A percentile compares a stretch with the other conserved stretches of the same genome.
Conservation (phyloP, 2,888 invertebrate genomes). For the Laothoe populi region DNA sequence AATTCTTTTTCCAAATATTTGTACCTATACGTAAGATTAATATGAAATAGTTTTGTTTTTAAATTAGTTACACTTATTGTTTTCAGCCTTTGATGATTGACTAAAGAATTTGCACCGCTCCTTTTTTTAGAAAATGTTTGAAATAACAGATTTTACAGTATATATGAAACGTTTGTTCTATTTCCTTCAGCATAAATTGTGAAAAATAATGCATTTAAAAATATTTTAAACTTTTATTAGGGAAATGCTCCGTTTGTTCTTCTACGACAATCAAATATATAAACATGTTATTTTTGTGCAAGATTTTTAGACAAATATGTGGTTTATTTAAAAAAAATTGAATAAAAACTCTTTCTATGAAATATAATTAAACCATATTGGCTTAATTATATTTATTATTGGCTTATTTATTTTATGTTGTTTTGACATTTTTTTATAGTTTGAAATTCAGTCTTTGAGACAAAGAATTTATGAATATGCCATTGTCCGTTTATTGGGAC, state of each 20-base stretch:
- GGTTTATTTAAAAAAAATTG: neutral
- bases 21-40: too few species aligned
- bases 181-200: neutral
- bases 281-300: constrained; percentile 1
- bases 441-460: too few species aligned
- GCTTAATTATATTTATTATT: neutral
- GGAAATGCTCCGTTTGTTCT: neutral
- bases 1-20: too few species aligned
- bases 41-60: too few species aligned
- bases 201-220: neutral
- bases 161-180: neutral
- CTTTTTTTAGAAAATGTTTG: neutral
- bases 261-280: neutral
- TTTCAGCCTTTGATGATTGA: too few species aligned
- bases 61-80: too few species aligned
- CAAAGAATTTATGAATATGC: too few species aligned
- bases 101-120: neutral
- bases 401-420: neutral
- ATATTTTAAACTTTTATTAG: neutral
- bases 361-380: neutral
- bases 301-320: constrained; percentile 5
- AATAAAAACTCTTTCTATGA: neutral
- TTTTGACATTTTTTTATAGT: neutral
- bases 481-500: too few species aligned
- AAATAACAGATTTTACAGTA: neutral